These are phyloP conservation scores for Ectemnius cavifrons DNA, from an alignment of 2,888 invertebrate species.

Conservation along the genomic window DNA sequence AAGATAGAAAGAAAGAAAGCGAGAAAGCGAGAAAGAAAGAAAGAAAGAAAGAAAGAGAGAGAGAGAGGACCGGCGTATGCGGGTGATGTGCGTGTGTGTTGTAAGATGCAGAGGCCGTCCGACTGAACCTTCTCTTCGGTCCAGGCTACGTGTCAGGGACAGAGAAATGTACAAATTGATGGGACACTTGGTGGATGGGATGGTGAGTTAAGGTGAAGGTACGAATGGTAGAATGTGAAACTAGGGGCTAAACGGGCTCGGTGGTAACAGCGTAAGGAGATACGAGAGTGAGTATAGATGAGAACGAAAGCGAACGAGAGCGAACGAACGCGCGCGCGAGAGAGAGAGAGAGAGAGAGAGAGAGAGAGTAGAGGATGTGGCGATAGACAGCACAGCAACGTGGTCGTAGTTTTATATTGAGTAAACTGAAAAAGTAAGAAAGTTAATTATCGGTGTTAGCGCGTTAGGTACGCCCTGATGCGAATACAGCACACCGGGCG, in stretches of 20 bases:
- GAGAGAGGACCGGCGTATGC: background rate
- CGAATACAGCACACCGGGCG: conserved; percentile 57
- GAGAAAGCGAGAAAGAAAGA: background rate
- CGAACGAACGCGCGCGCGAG: conserved; percentile 47
- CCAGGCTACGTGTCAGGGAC: background rate
- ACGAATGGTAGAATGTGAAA: conserved; percentile 20
- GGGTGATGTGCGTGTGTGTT: conserved; percentile 14
- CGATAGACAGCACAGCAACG: conserved; percentile 50
- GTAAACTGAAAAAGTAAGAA: conserved; percentile 55
- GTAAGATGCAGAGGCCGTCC: background rate
- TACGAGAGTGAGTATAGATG: background rate
- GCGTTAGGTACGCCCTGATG: conserved; percentile 69
- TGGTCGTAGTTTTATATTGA: conserved; percentile 63
- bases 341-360: conserved; percentile 40
- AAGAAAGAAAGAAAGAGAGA: background rate
- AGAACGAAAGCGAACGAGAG: conserved; percentile 18
- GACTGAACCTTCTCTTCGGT: background rate
- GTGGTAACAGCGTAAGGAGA: too few relatives aligned
- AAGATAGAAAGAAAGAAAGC: background rate
- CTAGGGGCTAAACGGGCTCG: conserved; percentile 8
- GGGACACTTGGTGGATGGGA: conserved; percentile 55
- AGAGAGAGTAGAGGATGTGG: conserved; percentile 36
- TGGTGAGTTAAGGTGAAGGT: conserved; percentile 16
- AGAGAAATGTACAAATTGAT: conserved; percentile 64
- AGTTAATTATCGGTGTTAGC: conserved; percentile 74